A percentile compares a stretch with the other conserved stretches of the same genome.
These are phyloP conservation scores for Melanophora roralis DNA, from an alignment of 2,888 invertebrate genomes.

Conservation along the genomic window DNA sequence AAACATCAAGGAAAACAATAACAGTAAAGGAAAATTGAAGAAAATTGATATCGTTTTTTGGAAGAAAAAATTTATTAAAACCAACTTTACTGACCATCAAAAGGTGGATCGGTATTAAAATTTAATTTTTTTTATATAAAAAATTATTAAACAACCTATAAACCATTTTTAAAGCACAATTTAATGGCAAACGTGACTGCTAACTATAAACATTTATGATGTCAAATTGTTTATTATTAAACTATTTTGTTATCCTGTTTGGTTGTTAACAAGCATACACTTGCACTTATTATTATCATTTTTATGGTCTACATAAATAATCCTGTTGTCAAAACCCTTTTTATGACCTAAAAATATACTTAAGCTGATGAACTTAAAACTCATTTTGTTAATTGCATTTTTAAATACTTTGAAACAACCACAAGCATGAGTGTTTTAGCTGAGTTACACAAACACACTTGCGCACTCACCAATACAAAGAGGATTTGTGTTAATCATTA, in stretches of 20 bases:
- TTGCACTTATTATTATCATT: background rate
- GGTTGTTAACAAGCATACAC: background rate
- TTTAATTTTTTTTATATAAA: slow-evolving; percentile 8
- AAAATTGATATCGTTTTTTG: slow-evolving; percentile 1
- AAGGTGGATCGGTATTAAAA: slow-evolving; percentile 7
- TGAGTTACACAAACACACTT: background rate
- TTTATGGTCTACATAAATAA: slow-evolving; percentile 20
- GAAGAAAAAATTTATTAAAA: background rate
- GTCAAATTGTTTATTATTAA: slow-evolving; percentile 59
- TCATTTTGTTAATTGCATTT: slow-evolving; percentile 56
- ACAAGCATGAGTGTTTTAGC: too few species aligned
- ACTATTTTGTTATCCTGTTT: slow-evolving; percentile 29
- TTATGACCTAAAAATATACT: slow-evolving; percentile 13
- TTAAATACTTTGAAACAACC: slow-evolving; percentile 19
- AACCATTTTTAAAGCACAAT: slow-evolving; percentile 11
- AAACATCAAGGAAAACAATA: slow-evolving; percentile 44
- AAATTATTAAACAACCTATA: background rate
- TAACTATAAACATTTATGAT: slow-evolving; percentile 54
- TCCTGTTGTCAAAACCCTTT: background rate
- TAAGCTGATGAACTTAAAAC: slow-evolving; percentile 1
- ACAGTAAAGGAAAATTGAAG: slow-evolving; percentile 34
- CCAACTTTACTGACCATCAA: slow-evolving; percentile 27
- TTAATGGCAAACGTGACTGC: slow-evolving; percentile 49
- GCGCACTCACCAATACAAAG: background rate
- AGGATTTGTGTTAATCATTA: slow-evolving; percentile 4